Evolutionary conservation across 2,113 vertebrate species (phyloP), one percentile per base, ranked within the genome.

Genomic region (Brienomyrus longianalis): DNA sequence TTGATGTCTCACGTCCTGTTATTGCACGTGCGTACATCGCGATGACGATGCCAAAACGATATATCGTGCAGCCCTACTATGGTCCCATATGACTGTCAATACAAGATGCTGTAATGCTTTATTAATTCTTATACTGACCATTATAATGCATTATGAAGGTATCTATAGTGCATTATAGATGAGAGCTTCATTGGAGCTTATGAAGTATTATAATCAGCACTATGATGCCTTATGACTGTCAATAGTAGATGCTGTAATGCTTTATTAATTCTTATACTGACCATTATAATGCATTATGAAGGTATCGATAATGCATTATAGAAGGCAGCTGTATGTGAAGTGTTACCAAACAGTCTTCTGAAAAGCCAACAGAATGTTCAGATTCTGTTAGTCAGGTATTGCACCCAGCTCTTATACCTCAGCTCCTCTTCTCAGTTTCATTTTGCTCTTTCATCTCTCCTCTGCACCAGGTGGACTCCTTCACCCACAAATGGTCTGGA

Each of bases 401-500:
- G 27, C 9, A 43, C 10, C 39, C 31, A 21, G 52, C 48, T 88
- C 10, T 31, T 70, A 1, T n/a, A 70, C 10, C 80, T 62, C 80
- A 51, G 35, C 47, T 17, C 66, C 15, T 86, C 31, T 92, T 31
- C 45, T 52, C 5, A 15, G 56, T 27, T 19, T 45, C 17, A 54
- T 89, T 45, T 51, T 3, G 56, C 83, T 11, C 9, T 19, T 23
- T 35, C 45, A 70, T 47, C 13, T 45, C 85, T 9, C 11, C 35
- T 7, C 45, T 90, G 56, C 70, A 48, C 31, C 94, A 99, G 98
- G 94, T 98, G 97, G 95, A 95, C 93, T n/a, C 97, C 97, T 0
- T 96, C 95, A 1, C 27, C 90, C 1, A 93, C 52, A 27, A 98
- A 98, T 0, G 98, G 97, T 51, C 94, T 99, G 93, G 98, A 99